Conservation (phyloP, 2,888 invertebrate species). For the Ypsolopha scabrella region DNA sequence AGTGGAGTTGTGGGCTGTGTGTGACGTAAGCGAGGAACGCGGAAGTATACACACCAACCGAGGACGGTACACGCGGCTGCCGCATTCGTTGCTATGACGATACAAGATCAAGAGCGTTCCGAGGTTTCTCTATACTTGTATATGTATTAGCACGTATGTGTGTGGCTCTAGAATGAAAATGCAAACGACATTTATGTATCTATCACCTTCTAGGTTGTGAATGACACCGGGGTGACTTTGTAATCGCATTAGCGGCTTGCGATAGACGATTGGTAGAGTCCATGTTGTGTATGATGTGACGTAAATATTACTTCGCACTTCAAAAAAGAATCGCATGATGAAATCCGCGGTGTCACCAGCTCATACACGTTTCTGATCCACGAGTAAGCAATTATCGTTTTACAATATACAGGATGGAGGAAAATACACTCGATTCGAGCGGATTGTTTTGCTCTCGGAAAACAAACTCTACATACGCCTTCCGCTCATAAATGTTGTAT, state of each 20-base stretch:
- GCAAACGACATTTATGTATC: background rate
- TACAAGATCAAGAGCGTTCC: too few species aligned
- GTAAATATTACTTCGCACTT: slow-evolving; percentile 8
- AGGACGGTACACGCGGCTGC: background rate
- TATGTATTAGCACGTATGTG: too few species aligned
- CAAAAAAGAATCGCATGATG: background rate
- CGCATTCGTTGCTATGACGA: background rate
- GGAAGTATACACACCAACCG: background rate
- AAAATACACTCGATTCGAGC: background rate
- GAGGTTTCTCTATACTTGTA: too few species aligned
- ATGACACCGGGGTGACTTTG: slow-evolving; percentile 37
- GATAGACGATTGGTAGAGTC: background rate
- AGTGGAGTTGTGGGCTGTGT: background rate
- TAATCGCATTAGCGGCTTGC: slow-evolving; percentile 2
- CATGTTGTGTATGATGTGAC: background rate
- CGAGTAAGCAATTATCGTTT: too few species aligned
- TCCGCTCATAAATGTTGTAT: slow-evolving; percentile 10
- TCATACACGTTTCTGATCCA: too few species aligned
- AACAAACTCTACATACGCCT: slow-evolving; percentile 26
- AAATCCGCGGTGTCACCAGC: background rate
- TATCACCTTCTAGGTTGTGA: background rate
- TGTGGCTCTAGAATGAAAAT: background rate
- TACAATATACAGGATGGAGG: background rate
- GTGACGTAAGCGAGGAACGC: background rate
- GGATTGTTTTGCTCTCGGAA: slow-evolving; percentile 24